Conservation (phyloP, 2,888 invertebrate species). For the Axea sp. region DNA sequence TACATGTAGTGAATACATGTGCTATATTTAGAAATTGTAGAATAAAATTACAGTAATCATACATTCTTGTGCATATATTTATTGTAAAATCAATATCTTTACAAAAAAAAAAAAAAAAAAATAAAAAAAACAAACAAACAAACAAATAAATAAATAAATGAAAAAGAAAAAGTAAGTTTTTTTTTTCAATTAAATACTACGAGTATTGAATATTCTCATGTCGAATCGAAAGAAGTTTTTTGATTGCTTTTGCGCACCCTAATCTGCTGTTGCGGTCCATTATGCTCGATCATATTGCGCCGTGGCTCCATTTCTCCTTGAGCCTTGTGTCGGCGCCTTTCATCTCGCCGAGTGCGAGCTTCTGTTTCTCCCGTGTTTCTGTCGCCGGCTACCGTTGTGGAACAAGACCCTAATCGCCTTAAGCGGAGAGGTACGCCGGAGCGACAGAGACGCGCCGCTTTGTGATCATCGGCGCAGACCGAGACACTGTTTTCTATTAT, state of each 20-base stretch:
- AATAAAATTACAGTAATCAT: no score
- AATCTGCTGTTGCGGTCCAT: constrained; percentile 72
- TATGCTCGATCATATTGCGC: constrained; percentile 74
- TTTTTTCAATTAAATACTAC: no score
- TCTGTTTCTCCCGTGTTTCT: constrained; percentile 77
- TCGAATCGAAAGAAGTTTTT: constrained; percentile 63
- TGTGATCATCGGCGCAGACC: constrained; percentile 22
- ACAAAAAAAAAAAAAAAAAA: no score
- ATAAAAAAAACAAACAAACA: no score
- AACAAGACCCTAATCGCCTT: constrained; percentile 75
- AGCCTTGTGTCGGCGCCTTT: constrained; percentile 72
- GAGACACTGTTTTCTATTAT: constrained; percentile 54
- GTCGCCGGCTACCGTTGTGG: constrained; percentile 75
- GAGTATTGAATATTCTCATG: no score
- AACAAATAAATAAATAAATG: no score
- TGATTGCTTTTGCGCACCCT: constrained; percentile 67
- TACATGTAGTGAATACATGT: no score
- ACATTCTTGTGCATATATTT: no score
- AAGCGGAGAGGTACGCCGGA: constrained; percentile 63
- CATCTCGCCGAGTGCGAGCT: constrained; percentile 74
- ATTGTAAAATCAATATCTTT: no score
- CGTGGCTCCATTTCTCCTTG: constrained; percentile 70
- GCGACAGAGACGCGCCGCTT: constrained; percentile 15
- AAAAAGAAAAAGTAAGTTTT: no score
- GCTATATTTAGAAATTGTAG: no score